Percentiles rank a stretch among this genome's conserved stretches.
Evolutionary conservation across 1,140 invertebrate genomes (phyloP).

Genomic region (Neodiprion pinetum): DNA sequence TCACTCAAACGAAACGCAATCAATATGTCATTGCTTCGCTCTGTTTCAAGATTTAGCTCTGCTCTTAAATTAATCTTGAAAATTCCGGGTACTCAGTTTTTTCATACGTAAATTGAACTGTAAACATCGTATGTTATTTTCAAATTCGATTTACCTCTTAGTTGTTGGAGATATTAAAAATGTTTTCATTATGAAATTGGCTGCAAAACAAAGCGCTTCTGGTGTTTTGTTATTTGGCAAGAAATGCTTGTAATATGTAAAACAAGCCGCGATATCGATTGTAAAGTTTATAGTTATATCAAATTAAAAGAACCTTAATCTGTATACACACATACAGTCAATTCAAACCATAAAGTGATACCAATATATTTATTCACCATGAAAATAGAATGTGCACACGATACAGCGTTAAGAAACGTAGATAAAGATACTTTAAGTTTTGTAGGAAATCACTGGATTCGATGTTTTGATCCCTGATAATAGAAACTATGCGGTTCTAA

Average conservation of each 20-base stretch:
- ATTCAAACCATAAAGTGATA: neutral
- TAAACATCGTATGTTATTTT: no score
- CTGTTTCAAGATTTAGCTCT: constrained; percentile 54
- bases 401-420: neutral
- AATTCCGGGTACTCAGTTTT: neutral
- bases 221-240: no score
- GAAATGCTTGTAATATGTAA: no score
- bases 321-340: neutral
- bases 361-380: neutral
- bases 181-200: no score
- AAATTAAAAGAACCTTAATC: neutral
- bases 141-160: no score
- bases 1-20: constrained; percentile 45
- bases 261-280: neutral
- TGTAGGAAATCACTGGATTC: neutral
- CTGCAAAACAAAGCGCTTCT: no score
- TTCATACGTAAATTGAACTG: no score
- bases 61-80: constrained; percentile 13
- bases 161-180: no score
- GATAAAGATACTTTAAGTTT: neutral
- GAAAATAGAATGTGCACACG: no score
- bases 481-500: no score
- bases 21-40: constrained; percentile 53
- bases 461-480: neutral
- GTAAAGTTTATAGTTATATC: neutral